Evolutionary conservation across 1,140 invertebrate species (phyloP), one percentile per base, ranked within the genome.

Genomic region (Ditylenchus dipsaci): DNA sequence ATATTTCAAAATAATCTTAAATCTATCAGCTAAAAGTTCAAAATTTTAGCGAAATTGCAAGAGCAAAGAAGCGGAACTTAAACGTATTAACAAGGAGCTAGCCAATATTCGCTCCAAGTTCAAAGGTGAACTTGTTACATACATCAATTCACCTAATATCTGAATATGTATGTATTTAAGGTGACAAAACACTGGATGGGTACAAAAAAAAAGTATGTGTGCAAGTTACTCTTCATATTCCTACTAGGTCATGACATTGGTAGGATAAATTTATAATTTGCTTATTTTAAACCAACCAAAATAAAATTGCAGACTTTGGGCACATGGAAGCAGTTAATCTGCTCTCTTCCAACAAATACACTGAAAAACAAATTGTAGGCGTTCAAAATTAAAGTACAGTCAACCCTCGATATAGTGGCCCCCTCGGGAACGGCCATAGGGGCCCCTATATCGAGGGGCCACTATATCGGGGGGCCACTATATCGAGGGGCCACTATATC

Each of bases 121-220:
- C 83, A 98, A 97, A 90, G 94, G 87, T 85, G 72, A 56, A 9
- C 26, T 23, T 15, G 70, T 8, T 26, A 43, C 8, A 19, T n/a
- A 15, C 30, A 26, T 29, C 60, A 11, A 49, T 42, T 15, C 11
- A 77, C 13, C 29, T 0, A 13, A 19, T 56, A 1, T 1, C 67
- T 8, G 1, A n/a, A 56, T 58, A 17, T 11, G 3, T 27, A 53
- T 1, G 13, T 79, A 0, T 73, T 77, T 57, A 59, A 87, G 88
- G 95, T 66, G 96, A 99, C 85, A 98, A 97, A 88, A 97, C 96
- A 38, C 86, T 99, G 42, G 96, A 99, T 88, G 96, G 96, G 21
- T 99, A 99, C 85, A 95, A 99, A 99, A 87, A 99, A 99, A 87
- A 99, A 99, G 86, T 99, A 99, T 89, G 95, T 99, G 42, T 99